Conservation (phyloP, 2,888 invertebrate species). For the Altica lythri region DNA sequence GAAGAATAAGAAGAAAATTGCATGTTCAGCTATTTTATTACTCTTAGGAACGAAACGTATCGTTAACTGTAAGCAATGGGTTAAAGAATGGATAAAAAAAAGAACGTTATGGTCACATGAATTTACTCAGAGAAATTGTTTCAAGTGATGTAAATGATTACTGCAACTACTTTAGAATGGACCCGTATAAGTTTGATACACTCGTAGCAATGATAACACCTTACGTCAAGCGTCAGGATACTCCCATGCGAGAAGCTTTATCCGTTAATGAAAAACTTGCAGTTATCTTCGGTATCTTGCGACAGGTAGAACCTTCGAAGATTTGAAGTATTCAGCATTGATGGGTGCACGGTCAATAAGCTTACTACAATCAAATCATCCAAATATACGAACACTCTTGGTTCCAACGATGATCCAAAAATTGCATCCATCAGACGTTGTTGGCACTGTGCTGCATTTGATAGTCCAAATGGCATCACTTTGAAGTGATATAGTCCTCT, state of each 20-base stretch:
- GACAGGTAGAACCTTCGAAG: conserved; percentile 16
- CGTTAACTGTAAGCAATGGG: no score
- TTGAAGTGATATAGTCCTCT: no score
- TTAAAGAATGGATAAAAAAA: conserved; percentile 23
- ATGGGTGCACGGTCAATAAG: conserved; percentile 11
- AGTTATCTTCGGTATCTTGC: conserved; percentile 13
- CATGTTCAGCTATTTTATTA: no score
- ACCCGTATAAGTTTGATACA: conserved; percentile 18
- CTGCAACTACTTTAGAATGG: conserved; percentile 24
- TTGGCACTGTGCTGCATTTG: no score
- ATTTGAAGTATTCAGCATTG: conserved; percentile 13
- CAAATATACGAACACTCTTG: no score
- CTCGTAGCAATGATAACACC: conserved; percentile 14
- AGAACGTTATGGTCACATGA: no score
- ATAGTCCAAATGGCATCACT: no score
- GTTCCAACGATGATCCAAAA: no score
- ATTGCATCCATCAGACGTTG: no score
- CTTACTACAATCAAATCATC: no score
- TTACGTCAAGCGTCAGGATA: conserved; percentile 6
- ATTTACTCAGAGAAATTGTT: conserved; percentile 12
- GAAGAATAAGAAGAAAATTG: conserved; percentile 5
- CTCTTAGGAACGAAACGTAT: no score
- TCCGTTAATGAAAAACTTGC: conserved; percentile 12
- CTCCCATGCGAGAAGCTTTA: background rate
- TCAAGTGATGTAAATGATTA: conserved; percentile 9